These are phyloP conservation scores for Heterodera filipjevi DNA, from an alignment of 2,888 invertebrate genomes.

Conservation along the genomic window DNA sequence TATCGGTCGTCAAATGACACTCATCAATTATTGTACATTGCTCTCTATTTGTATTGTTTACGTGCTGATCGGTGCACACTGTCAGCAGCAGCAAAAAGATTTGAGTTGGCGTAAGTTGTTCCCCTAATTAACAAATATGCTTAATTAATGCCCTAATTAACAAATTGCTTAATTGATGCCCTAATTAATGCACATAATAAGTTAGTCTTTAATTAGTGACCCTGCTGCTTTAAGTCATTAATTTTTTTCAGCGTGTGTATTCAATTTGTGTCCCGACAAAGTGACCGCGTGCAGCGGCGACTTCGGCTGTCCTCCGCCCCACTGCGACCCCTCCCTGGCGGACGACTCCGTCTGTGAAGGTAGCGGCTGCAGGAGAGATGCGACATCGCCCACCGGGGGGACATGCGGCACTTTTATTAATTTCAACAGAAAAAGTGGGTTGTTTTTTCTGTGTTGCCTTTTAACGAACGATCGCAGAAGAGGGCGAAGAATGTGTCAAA, in stretches of 20 bases:
- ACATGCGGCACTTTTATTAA: background rate
- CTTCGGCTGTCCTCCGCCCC: slow-evolving; percentile 14
- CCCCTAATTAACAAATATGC: background rate
- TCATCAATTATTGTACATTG: background rate
- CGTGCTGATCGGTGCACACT: background rate
- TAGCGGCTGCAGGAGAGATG: background rate
- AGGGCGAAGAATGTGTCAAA: background rate
- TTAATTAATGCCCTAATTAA: too few species aligned
- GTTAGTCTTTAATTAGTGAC: too few species aligned
- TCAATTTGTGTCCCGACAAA: slow-evolving; percentile 3
- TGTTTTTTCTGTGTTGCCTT: background rate
- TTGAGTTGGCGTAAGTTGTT: background rate
- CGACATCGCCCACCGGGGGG: background rate
- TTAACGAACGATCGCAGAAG: background rate
- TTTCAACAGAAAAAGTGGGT: background rate
- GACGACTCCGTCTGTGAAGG: slow-evolving; percentile 11
- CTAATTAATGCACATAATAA: too few species aligned
- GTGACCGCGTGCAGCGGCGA: slow-evolving; percentile 2
- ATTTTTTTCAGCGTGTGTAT: background rate
- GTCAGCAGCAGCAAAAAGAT: background rate
- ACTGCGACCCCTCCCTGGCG: background rate
- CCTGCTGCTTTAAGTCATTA: background rate
- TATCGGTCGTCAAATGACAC: background rate
- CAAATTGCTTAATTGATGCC: too few species aligned
- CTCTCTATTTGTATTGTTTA: background rate